Evolutionary conservation across 35 echinoderm and acorn worm genomes (phyloP).

Genomic region (Eucidaris tribuloides): DNA sequence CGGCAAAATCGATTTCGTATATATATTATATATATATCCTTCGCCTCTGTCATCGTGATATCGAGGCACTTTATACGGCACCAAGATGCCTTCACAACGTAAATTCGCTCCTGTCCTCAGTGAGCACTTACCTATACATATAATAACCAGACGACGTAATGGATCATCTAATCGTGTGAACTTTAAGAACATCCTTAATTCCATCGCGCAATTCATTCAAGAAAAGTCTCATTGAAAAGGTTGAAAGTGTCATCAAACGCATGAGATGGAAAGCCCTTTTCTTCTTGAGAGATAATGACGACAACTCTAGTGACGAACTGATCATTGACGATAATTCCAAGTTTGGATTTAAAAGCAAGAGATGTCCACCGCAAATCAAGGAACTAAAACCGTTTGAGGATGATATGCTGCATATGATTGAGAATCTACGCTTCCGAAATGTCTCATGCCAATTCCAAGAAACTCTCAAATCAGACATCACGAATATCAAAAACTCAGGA

Average conservation of each 20-base stretch:
- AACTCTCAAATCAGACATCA: conserved; percentile 13
- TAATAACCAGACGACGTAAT: too few relatives aligned
- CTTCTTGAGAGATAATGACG: neutral
- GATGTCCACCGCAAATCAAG: conserved; percentile 27
- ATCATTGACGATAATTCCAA: neutral
- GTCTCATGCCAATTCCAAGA: conserved; percentile 8
- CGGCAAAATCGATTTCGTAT: too few relatives aligned
- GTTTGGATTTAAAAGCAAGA: conserved; percentile 48
- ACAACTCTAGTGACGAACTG: neutral
- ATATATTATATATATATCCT: too few relatives aligned
- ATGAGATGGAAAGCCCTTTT: conserved; percentile 69
- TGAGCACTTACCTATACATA: too few relatives aligned
- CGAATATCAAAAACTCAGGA: neutral
- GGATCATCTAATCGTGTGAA: too few relatives aligned
- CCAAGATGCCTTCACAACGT: too few relatives aligned
- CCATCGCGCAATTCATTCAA: conserved; percentile 5
- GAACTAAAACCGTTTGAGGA: conserved; percentile 49
- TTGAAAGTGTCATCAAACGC: conserved; percentile 48
- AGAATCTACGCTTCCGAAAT: conserved; percentile 33
- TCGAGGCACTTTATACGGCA: too few relatives aligned
- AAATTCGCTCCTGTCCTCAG: too few relatives aligned
- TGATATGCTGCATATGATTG: conserved; percentile 37
- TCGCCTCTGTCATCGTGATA: too few relatives aligned
- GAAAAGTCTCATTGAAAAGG: conserved; percentile 46
- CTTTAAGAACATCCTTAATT: too few relatives aligned